Conservation (phyloP, 2,113 vertebrate genomes). For the Phasianus colchicus region DNA sequence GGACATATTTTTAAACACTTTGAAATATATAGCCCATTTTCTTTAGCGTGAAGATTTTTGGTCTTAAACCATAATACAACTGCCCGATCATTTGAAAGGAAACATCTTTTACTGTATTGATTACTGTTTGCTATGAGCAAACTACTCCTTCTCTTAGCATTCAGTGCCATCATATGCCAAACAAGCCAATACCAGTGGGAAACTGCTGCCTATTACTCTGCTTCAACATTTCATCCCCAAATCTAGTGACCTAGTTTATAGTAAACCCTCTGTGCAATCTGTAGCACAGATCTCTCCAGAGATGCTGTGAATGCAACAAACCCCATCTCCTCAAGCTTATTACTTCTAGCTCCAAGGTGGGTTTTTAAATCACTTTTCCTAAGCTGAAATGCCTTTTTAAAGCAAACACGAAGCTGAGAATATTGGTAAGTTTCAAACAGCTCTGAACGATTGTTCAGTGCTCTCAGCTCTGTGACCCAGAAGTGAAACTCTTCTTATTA, state of each 20-base stretch:
- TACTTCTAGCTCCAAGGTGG: background rate
- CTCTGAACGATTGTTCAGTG: background rate
- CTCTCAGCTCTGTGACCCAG: background rate
- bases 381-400: background rate
- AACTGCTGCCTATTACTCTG: background rate
- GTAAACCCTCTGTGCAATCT: background rate
- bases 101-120: background rate
- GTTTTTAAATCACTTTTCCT: background rate
- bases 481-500: background rate
- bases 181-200: background rate
- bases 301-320: background rate
- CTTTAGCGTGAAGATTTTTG: background rate
- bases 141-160: background rate
- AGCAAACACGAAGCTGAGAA: background rate
- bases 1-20: background rate
- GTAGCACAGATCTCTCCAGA: background rate
- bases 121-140: background rate
- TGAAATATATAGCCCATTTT: background rate
- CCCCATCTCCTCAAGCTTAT: background rate
- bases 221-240: background rate
- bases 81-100: background rate
- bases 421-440: background rate
- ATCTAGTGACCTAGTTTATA: background rate
- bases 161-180: fast-evolving
- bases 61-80: background rate